These are phyloP conservation scores for Stichopus chloronotus DNA, from an alignment of 35 echinoderm and acorn worm genomes.

Conservation along the genomic window DNA sequence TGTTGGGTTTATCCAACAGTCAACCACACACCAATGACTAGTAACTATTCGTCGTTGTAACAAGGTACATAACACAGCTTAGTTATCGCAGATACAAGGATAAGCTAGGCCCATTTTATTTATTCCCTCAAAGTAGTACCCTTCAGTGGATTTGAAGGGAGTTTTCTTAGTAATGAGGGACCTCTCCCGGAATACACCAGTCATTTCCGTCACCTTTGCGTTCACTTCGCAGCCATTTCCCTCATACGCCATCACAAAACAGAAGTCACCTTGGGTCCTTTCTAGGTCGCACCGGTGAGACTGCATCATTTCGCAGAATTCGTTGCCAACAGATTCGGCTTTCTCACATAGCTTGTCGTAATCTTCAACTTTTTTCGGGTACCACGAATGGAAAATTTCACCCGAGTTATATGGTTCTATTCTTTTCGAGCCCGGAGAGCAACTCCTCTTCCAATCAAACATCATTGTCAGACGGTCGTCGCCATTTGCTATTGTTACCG, in stretches of 20 bases:
- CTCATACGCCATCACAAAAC: not conserved
- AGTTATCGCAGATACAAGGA: not conserved
- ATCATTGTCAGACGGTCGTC: not conserved
- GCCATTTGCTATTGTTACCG: not conserved
- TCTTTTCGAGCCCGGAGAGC: not conserved
- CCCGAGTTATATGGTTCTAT: not conserved
- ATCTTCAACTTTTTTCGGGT: not conserved
- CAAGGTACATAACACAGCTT: not conserved
- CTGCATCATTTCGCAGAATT: not conserved
- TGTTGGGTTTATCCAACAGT: too few species aligned
- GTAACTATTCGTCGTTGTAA: too few species aligned
- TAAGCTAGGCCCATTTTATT: not conserved
- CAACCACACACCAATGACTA: too few species aligned
- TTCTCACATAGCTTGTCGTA: not conserved
- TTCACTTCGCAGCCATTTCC: not conserved
- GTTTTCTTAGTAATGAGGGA: not conserved
- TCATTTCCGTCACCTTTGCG: not conserved
- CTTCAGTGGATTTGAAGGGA: not conserved
- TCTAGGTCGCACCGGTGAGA: not conserved
- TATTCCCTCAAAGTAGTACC: not conserved
- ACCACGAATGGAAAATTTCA: not conserved
- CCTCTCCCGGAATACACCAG: not conserved
- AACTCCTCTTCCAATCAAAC: not conserved
- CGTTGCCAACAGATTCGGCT: not conserved
- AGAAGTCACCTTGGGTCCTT: not conserved